Evolutionary conservation across 2,113 vertebrate genomes (phyloP), one percentile per base, ranked within the genome.

Genomic region (Lampris incognitus): DNA sequence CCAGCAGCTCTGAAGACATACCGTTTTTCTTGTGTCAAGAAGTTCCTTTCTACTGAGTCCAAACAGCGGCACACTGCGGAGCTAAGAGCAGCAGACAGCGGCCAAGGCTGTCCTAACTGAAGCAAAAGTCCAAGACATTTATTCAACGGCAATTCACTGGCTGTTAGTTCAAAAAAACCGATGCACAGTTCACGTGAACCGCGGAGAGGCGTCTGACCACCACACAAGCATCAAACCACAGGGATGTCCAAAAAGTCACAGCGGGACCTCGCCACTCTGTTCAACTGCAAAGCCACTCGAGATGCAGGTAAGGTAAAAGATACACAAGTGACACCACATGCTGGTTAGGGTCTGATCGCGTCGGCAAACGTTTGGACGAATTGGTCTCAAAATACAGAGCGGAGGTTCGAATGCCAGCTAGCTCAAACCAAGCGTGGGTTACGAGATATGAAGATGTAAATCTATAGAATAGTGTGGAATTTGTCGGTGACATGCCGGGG

Each of bases 271-370:
- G 72, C 37, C 1, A 59, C 76, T 60, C 68, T 0, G 62, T 36
- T 63, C 56, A 0, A 37, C 55, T 59, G 56, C 84, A 44, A 9
- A 6, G 51, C 51, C 51, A 54, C 51, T 54, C 51, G 36, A 11
- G 7, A 41, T 36, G 63, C 46, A 65, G 57, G 68, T 49, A 44
- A 48, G 6, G 39, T 56, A 24, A 55, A 24, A 54, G 1, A 64
- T 62, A 79, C 66, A 87, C 83, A 84, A 64, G 85, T 85, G 71
- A 69, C 74, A 3, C 69, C 76, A 50, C 88, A 88, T 90, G 89
- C 89, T 87, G 87, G 85, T 84, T 82, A 85, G 70, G 5, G 46
- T 69, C 74, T 54, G 68, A 61, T 69, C 24, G 49, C 57, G 78
- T 75, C 55, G 24, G 50, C 41, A 3, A 59, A 54, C 51, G 11